These are phyloP conservation scores for Phylloscopus whistleri DNA, from an alignment of 2,113 vertebrate species.

Conservation along the genomic window DNA sequence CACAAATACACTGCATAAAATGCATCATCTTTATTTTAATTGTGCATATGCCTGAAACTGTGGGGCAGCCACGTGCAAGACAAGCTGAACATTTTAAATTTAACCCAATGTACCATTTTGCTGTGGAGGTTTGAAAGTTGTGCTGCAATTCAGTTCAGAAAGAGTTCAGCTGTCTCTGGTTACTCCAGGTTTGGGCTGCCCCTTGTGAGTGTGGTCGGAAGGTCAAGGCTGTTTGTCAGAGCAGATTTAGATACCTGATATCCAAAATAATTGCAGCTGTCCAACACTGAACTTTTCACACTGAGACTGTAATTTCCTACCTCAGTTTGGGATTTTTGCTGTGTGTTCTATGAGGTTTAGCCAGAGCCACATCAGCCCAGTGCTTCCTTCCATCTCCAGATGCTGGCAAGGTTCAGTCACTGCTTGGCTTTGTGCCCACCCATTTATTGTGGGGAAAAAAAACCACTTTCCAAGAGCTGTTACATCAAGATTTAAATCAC, in stretches of 20 bases:
- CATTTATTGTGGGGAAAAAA: background rate
- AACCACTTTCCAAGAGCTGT: background rate
- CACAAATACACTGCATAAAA: background rate
- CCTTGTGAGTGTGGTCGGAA: background rate
- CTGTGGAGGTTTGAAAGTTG: background rate
- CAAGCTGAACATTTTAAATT: background rate
- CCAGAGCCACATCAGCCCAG: background rate
- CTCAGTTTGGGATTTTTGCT: background rate
- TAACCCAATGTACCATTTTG: background rate
- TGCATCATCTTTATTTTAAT: background rate
- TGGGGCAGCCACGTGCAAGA: background rate
- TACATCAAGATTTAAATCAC: background rate
- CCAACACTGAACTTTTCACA: background rate
- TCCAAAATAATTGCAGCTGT: background rate
- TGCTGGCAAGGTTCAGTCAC: background rate
- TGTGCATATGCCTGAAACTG: background rate
- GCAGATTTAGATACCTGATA: background rate
- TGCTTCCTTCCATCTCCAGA: background rate
- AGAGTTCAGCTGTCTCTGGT: background rate
- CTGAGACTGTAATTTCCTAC: background rate
- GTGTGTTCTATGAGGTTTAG: background rate
- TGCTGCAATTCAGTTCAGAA: background rate
- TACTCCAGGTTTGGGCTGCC: background rate
- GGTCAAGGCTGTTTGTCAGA: background rate
- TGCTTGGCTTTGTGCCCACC: background rate